A percentile compares a stretch with the other conserved stretches of the same genome.
phyloP scores from a whole-genome alignment of 2,888 invertebrate genomes.

The Phaonia tiefii region DNA sequence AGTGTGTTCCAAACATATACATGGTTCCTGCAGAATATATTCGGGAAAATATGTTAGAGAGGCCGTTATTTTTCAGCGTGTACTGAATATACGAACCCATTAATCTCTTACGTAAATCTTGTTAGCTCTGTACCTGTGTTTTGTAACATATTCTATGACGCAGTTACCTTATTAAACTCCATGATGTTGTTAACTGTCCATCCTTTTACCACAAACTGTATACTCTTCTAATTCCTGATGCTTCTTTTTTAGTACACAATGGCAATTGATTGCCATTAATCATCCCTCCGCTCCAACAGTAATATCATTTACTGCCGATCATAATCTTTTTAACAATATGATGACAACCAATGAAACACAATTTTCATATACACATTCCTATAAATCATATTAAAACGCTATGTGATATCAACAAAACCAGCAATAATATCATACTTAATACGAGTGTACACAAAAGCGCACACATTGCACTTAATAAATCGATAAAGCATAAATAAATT shows the following conservation, averaged over 20 bases:
- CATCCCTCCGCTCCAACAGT: slow-evolving; percentile 25
- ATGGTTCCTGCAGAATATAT: no score
- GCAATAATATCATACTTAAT: background rate
- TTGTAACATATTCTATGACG: no score
- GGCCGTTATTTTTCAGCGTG: no score
- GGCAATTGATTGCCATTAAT: slow-evolving; percentile 53
- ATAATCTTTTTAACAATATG: slow-evolving; percentile 64
- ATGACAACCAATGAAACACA: slow-evolving; percentile 66
- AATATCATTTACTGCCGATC: slow-evolving; percentile 52
- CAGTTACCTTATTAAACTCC: no score
- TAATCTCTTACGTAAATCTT: no score
- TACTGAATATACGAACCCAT: no score
- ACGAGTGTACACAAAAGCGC: slow-evolving; percentile 1
- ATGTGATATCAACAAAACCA: background rate
- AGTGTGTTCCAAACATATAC: no score
- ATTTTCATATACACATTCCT: slow-evolving; percentile 60
- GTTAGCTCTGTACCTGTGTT: no score
- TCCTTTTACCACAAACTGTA: no score
- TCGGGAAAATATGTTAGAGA: no score
- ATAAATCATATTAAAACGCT: slow-evolving; percentile 59
- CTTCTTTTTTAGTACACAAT: slow-evolving; percentile 12
- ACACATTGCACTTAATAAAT: slow-evolving; percentile 57
- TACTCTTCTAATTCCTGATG: no score
- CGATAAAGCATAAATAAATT: slow-evolving; percentile 64
- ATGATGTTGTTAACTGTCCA: no score